phyloP scores from a whole-genome alignment of 2,113 vertebrate genomes.

The Corythornis madagascariensis region DNA sequence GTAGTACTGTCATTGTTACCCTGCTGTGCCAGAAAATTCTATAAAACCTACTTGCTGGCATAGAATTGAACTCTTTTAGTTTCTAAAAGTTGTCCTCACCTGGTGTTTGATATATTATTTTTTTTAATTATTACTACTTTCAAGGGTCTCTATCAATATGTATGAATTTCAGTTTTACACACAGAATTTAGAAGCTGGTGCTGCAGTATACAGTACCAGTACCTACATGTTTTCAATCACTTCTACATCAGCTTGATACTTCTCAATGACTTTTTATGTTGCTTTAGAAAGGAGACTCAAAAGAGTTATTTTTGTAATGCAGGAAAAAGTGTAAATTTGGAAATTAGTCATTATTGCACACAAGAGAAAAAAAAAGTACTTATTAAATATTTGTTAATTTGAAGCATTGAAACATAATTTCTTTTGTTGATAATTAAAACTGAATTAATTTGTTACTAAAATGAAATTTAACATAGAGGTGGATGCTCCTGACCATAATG shows the following conservation, averaged over 20 bases:
- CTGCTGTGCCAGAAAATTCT: not conserved
- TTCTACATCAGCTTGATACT: not conserved
- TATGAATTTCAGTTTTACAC: not conserved
- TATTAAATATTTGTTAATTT: not conserved
- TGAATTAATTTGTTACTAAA: not conserved
- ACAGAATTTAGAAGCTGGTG: not conserved
- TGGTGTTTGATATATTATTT: not conserved
- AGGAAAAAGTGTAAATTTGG: not conserved
- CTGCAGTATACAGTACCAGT: not conserved
- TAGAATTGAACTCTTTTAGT: not conserved
- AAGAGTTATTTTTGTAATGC: not conserved
- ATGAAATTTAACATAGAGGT: not conserved
- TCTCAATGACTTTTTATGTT: not conserved
- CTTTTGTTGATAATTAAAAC: not conserved
- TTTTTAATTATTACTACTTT: not conserved
- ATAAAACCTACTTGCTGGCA: not conserved
- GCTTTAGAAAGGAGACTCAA: not conserved
- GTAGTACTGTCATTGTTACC: not conserved
- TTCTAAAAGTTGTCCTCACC: not conserved
- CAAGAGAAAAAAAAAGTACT: rapidly evolving
- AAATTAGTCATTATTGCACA: not conserved
- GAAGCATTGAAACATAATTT: not conserved
- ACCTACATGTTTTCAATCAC: not conserved
- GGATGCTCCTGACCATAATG: not conserved
- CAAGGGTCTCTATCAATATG: not conserved